phyloP scores from a whole-genome alignment of 2,888 invertebrate species.

The Scaptomyza flava region DNA sequence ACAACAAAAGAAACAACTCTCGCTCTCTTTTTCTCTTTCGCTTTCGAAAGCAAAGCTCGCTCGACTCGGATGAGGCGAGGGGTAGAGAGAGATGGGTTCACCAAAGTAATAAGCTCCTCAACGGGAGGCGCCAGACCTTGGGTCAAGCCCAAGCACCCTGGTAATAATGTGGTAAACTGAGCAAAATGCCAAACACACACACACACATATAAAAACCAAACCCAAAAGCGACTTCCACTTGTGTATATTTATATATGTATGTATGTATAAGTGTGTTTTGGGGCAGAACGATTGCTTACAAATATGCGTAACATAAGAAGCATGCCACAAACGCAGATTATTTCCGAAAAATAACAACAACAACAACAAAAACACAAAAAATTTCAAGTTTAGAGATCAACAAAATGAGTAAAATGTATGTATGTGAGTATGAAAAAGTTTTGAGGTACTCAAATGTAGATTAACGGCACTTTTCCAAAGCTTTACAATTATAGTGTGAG shows the following conservation, averaged over 20 bases:
- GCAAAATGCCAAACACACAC: slow-evolving; percentile 42
- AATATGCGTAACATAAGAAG: slow-evolving; percentile 53
- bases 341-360: slow-evolving; percentile 1
- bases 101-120: slow-evolving; percentile 73
- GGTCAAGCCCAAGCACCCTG: slow-evolving; percentile 74
- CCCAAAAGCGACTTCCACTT: slow-evolving; percentile 13
- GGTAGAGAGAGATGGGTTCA: not conserved
- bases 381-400: not conserved
- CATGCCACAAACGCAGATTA: slow-evolving; percentile 38
- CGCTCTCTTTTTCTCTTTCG: slow-evolving; percentile 19
- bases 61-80: no score
- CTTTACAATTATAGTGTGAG: not conserved
- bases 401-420: not conserved
- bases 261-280: slow-evolving; percentile 15
- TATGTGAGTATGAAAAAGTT: not conserved
- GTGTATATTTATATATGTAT: not conserved
- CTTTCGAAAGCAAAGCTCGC: no score
- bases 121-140: slow-evolving; percentile 72
- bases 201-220: not conserved
- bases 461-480: not conserved
- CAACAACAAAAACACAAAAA: not conserved
- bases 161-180: slow-evolving; percentile 75
- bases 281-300: slow-evolving; percentile 52
- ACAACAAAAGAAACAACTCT: slow-evolving; percentile 21
- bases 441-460: slow-evolving; percentile 1